These are phyloP conservation scores for Phrynocephalus versicolor DNA, from an alignment of 2,113 vertebrate species.

Conservation along the genomic window DNA sequence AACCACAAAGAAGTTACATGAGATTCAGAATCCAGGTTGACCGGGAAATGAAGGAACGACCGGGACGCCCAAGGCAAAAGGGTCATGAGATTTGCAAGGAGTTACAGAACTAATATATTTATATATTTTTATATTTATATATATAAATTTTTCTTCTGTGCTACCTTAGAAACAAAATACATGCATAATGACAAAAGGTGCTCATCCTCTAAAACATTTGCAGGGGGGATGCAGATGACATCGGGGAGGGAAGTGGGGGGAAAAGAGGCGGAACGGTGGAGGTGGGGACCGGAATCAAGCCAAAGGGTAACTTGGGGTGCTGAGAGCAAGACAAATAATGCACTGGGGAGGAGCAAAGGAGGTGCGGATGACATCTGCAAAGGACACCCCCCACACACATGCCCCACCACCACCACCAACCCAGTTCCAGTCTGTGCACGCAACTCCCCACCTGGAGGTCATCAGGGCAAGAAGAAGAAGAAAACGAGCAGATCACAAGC, in stretches of 20 bases:
- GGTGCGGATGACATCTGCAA: neutral
- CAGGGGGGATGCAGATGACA: too few relatives aligned
- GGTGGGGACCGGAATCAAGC: neutral
- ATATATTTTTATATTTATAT: slow-evolving; percentile 38
- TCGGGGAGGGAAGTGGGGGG: slow-evolving; percentile 28
- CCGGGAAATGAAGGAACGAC: neutral
- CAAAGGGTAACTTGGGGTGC: too few relatives aligned
- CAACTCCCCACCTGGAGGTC: neutral
- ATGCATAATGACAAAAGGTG: slow-evolving; percentile 69
- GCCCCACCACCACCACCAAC: too few relatives aligned
- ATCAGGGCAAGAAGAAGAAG: neutral
- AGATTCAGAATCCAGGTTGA: neutral
- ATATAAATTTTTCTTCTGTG: slow-evolving; percentile 7
- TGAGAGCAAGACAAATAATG: neutral
- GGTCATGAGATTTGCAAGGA: neutral
- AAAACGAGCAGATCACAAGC: too few relatives aligned
- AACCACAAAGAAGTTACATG: neutral
- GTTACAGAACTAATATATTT: neutral
- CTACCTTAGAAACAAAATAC: slow-evolving; percentile 47
- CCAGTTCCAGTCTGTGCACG: neutral
- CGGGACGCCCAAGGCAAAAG: neutral
- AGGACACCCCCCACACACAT: too few relatives aligned
- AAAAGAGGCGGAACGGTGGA: neutral
- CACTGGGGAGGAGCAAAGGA: too few relatives aligned
- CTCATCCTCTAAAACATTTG: slow-evolving; percentile 49